Conservation (phyloP, 2,797 vertebrate genomes). For the Sparus aurata region DNA sequence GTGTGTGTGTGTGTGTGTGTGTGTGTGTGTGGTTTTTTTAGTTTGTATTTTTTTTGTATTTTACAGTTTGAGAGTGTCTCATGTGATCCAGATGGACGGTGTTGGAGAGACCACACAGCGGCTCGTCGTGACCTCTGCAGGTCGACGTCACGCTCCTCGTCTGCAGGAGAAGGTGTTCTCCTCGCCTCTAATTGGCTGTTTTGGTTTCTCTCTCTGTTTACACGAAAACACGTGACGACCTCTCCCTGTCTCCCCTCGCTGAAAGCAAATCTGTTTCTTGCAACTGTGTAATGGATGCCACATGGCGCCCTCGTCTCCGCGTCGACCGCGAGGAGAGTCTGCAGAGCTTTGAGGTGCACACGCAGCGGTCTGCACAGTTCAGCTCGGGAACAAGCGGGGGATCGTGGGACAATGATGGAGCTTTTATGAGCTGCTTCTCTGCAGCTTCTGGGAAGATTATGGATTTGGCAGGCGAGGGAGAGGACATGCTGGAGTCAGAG, state of each 20-base stretch:
- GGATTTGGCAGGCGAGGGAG: constrained; percentile 11
- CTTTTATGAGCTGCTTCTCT: constrained; percentile 34
- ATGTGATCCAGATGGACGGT: constrained; percentile 65
- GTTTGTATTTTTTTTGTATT: constrained; percentile 35
- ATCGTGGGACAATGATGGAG: constrained; percentile 36
- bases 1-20: not conserved
- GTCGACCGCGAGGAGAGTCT: constrained; percentile 31
- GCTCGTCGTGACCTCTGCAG: constrained; percentile 45
- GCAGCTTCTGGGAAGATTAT: constrained; percentile 29
- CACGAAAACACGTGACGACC: constrained; percentile 37
- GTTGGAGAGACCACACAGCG: constrained; percentile 63
- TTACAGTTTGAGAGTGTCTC: constrained; percentile 47
- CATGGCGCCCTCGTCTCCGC: constrained; percentile 44
- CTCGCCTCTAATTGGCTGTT: not conserved
- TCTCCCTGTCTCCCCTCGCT: constrained; percentile 43
- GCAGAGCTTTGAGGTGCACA: constrained; percentile 60
- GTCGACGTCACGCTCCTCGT: constrained; percentile 20
- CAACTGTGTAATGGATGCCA: constrained; percentile 72
- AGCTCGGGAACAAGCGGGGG: constrained; percentile 40
- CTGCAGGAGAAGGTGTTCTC: constrained; percentile 14
- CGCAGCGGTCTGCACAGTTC: constrained; percentile 49
- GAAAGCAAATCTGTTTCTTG: constrained; percentile 76
- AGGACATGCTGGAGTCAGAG: constrained; percentile 17
- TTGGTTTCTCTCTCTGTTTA: constrained; percentile 18
- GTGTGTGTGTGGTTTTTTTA: constrained; percentile 38